Conservation (phyloP, 2,888 invertebrate species). For the Parnassius mnemosyne region DNA sequence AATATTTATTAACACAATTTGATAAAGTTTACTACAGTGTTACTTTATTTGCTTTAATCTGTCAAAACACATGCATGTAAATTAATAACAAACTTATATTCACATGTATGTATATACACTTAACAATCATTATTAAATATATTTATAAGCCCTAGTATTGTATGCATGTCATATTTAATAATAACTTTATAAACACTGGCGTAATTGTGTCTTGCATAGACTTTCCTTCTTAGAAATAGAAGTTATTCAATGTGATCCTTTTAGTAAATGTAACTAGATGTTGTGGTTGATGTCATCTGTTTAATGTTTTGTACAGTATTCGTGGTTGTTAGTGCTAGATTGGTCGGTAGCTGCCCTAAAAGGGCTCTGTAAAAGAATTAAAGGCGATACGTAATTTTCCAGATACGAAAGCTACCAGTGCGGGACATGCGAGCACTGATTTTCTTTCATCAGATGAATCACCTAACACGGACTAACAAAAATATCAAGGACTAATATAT, state of each 20-base stretch:
- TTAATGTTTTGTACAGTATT: slow-evolving; percentile 50
- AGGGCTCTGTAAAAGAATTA: slow-evolving; percentile 34
- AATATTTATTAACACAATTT: no score
- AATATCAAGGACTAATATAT: slow-evolving; percentile 41
- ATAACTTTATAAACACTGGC: slow-evolving; percentile 57
- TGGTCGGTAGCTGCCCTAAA: slow-evolving; percentile 32
- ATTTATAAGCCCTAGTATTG: no score
- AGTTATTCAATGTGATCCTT: slow-evolving; percentile 25
- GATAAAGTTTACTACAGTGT: neutral
- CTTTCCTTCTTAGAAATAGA: slow-evolving; percentile 30
- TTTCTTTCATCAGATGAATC: slow-evolving; percentile 54
- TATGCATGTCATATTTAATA: slow-evolving; percentile 50
- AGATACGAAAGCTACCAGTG: slow-evolving; percentile 61
- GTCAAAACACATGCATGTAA: slow-evolving; percentile 2
- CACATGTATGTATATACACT: slow-evolving; percentile 1
- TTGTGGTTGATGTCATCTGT: slow-evolving; percentile 40
- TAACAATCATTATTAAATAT: slow-evolving; percentile 16
- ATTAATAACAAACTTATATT: slow-evolving; percentile 27
- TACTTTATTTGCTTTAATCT: slow-evolving; percentile 19
- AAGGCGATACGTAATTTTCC: slow-evolving; percentile 55
- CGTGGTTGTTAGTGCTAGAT: slow-evolving; percentile 35
- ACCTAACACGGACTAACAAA: slow-evolving; percentile 52
- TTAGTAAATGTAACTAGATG: slow-evolving; percentile 31
- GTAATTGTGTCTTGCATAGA: slow-evolving; percentile 62
- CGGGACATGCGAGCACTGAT: slow-evolving; percentile 57